These are phyloP conservation scores for Pagrus major DNA, from an alignment of 2,113 vertebrate genomes.

Conservation along the genomic window DNA sequence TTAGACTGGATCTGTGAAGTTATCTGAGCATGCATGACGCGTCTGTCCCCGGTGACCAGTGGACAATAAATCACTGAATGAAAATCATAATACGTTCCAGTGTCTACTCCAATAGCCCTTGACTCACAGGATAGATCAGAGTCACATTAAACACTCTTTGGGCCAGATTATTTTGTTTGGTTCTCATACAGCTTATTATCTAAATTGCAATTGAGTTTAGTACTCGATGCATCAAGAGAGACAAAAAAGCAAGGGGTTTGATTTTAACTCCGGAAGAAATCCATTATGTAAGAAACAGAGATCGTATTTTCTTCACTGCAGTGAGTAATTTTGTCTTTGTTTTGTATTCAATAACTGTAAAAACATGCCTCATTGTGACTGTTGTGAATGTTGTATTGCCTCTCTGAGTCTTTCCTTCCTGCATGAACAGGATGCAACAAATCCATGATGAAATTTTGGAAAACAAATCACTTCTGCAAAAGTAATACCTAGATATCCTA, in stretches of 20 bases:
- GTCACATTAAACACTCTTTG: neutral
- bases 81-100: neutral
- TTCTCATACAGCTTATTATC: neutral
- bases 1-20: constrained; percentile 1
- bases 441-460: neutral
- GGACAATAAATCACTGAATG: neutral
- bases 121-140: neutral
- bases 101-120: neutral
- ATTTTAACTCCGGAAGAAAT: neutral
- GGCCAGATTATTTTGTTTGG: neutral
- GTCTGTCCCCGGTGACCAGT: neutral
- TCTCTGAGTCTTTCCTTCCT: neutral
- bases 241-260: neutral
- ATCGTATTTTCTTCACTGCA: neutral
- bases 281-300: neutral
- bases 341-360: neutral
- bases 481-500: neutral
- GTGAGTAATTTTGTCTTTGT: neutral
- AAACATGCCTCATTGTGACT: constrained; percentile 8
- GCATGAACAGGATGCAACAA: neutral
- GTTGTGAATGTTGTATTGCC: constrained; percentile 15
- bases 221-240: neutral
- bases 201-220: neutral
- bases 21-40: neutral
- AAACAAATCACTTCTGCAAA: neutral